These are phyloP conservation scores for Doryteuthis pealeii DNA, from an alignment of 1,140 invertebrate species.

Conservation along the genomic window DNA sequence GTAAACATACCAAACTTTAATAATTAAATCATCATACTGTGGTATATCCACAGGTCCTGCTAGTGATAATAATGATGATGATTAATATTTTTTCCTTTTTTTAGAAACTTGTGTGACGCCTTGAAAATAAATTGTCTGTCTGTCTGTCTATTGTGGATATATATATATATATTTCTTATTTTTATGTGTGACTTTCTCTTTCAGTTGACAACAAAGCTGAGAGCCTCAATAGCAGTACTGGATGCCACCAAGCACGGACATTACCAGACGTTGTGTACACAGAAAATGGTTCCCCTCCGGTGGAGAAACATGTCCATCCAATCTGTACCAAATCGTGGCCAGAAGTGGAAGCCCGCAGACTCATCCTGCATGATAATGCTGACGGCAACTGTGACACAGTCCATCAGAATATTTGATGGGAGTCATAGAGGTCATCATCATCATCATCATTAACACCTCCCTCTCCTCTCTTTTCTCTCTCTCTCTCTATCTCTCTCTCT, in stretches of 20 bases:
- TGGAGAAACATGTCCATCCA: neutral
- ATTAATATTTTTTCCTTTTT: too few species aligned
- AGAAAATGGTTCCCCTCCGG: constrained; percentile 5
- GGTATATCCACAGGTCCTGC: too few species aligned
- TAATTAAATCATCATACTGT: too few species aligned
- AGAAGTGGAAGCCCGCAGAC: constrained; percentile 11
- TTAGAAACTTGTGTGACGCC: too few species aligned
- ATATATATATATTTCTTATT: too few species aligned
- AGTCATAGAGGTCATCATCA: neutral
- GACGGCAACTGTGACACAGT: neutral
- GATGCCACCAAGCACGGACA: neutral
- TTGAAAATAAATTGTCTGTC: too few species aligned
- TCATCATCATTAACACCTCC: neutral
- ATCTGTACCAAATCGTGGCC: neutral
- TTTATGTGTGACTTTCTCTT: neutral
- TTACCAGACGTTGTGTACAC: constrained; percentile 6
- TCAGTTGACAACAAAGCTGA: constrained; percentile 6
- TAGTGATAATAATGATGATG: too few species aligned
- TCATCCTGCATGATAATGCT: constrained; percentile 8
- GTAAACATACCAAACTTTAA: too few species aligned
- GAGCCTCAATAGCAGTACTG: neutral
- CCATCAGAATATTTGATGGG: neutral
- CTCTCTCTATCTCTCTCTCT: neutral
- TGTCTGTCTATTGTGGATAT: too few species aligned
- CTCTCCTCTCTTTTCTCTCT: neutral